phyloP scores from a whole-genome alignment of 2,888 invertebrate genomes.

The Diaperis boleti region DNA sequence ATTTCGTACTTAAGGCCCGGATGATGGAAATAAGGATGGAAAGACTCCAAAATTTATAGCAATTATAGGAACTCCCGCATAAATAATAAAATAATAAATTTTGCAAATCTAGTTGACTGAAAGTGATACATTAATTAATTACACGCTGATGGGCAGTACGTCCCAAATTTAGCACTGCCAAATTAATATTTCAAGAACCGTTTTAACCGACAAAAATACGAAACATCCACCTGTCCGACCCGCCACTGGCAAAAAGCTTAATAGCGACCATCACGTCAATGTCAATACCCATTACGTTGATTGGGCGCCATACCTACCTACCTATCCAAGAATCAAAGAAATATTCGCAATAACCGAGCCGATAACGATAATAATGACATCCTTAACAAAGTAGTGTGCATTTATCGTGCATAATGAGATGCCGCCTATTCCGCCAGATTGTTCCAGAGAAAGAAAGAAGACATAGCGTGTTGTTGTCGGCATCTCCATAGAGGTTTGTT shows the following conservation, averaged over 20 bases:
- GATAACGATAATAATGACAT: conserved; percentile 41
- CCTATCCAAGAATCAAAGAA: conserved; percentile 14
- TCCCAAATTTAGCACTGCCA: no score
- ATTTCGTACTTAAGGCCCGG: no score
- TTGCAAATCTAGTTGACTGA: no score
- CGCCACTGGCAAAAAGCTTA: conserved; percentile 19
- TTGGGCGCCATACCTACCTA: conserved; percentile 2
- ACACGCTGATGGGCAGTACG: no score
- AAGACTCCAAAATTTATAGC: no score
- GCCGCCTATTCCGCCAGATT: conserved; percentile 42
- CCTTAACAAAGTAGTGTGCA: conserved; percentile 39
- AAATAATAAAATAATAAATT: no score
- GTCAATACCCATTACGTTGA: conserved; percentile 34
- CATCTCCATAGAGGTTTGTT: conserved; percentile 57
- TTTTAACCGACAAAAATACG: no score
- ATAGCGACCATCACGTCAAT: conserved; percentile 1
- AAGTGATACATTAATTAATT: no score
- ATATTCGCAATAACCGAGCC: conserved; percentile 27
- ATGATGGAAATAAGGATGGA: no score
- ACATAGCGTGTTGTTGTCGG: conserved; percentile 49
- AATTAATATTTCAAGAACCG: no score
- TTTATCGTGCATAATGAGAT: conserved; percentile 42
- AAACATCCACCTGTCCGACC: background rate
- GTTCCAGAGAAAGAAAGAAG: conserved; percentile 41
- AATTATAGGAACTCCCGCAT: no score